Evolutionary conservation across 2,113 vertebrate species (phyloP).

Genomic region (Phaethon lepturus): DNA sequence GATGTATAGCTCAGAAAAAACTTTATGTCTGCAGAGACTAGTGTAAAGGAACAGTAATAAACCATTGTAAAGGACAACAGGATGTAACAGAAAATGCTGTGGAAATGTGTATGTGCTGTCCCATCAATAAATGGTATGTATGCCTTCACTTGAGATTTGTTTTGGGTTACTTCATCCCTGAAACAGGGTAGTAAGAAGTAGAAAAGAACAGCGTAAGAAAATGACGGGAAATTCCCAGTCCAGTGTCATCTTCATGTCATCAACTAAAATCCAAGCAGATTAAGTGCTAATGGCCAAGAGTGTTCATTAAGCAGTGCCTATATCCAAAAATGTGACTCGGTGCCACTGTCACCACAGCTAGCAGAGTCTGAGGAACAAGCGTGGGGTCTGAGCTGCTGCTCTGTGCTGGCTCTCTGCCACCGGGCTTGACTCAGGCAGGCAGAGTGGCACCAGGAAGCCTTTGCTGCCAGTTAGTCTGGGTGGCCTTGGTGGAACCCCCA

Average conservation of each 20-base stretch:
- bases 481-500: not conserved
- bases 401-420: not conserved
- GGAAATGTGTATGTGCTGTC: not conserved
- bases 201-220: not conserved
- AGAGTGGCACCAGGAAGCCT: not conserved
- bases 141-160: not conserved
- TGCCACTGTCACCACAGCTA: not conserved
- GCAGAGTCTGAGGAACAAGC: not conserved
- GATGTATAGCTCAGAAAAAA: not conserved
- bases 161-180: not conserved
- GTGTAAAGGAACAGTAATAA: not conserved
- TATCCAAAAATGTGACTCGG: fast-evolving
- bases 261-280: not conserved
- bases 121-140: not conserved
- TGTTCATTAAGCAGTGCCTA: not conserved
- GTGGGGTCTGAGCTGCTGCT: not conserved
- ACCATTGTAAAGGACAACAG: not conserved
- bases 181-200: not conserved
- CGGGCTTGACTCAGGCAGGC: not conserved
- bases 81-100: not conserved
- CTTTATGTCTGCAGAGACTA: not conserved
- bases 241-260: not conserved
- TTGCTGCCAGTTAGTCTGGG: not conserved
- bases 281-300: not conserved
- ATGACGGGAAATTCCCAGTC: not conserved